Evolutionary conservation across 2,888 invertebrate species (phyloP), one percentile per base, ranked within the genome.

Genomic region (Corbicula japonica): DNA sequence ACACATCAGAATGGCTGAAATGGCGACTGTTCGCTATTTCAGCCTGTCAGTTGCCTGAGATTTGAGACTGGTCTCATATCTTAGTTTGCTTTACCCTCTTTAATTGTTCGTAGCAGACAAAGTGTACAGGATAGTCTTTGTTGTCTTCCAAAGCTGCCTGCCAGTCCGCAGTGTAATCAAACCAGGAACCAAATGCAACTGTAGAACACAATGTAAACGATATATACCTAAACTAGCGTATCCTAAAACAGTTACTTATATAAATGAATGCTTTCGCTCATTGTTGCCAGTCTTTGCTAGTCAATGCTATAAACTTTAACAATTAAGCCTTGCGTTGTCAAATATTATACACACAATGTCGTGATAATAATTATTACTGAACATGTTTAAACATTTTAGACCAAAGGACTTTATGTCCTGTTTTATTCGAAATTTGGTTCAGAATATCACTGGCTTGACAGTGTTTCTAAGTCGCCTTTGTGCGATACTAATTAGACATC

Each of bases 181-280:
- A 84, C 84, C 82, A 84, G 30, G 77, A 77, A 23, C 82, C 77
- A 46, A 82, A 84, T 12, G 77, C 75, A 72, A 77, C 83, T 83
- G 68, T 15, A 48, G 6, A 18, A 23, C 30, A 38, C 18, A 38
- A 12, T 38, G 41, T 12, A 38, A 38, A 12, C 8, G 41, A 12
- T 12, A 12, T 38, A 38, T 15, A 38, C 41, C 8, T 38, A 18
- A 12, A 8, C 8, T 38, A 12, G 8, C 18, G 41, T 8, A 18
- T 12, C 41, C 18, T 38, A 8, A 18, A 12, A 38, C 41, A 12
- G 41, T 38, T 15, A 18, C 10, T 8, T 12, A 8, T 38, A 38
- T 38, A 18, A 8, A 8, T 12, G 15, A 8, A 38, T 12, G 15
- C 18, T 38, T 0, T 23, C 10, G 15, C 23, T 50, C 28, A 50